Percentiles rank a stretch among this genome's conserved stretches.
Conservation (phyloP, 2,888 invertebrate genomes). For the Invenusta paracnida region DNA sequence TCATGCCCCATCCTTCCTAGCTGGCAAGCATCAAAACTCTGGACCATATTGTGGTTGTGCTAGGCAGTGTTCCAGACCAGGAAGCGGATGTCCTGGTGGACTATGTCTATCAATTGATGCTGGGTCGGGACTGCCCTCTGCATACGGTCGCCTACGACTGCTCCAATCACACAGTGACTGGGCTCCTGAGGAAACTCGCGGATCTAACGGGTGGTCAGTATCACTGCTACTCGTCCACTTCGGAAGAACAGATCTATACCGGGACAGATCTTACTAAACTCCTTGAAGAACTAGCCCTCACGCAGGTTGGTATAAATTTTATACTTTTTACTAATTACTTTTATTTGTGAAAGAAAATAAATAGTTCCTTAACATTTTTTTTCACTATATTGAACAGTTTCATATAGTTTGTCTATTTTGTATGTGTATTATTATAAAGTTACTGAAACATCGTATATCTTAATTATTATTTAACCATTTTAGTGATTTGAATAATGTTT, state of each 20-base stretch:
- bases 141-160: slow-evolving; percentile 60
- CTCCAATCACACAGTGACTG: slow-evolving; percentile 48
- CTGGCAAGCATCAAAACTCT: slow-evolving; percentile 13
- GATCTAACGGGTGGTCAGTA: slow-evolving; percentile 56
- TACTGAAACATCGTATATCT: no score
- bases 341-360: no score
- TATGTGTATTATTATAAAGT: no score
- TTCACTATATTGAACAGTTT: no score
- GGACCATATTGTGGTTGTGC: slow-evolving; percentile 39
- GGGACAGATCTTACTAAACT: slow-evolving; percentile 59
- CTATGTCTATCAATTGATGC: slow-evolving; percentile 56
- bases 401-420: no score
- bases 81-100: slow-evolving; percentile 56
- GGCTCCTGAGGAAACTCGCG: slow-evolving; percentile 54
- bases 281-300: slow-evolving; percentile 56
- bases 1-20: neutral
- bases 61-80: slow-evolving; percentile 54
- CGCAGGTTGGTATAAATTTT: slow-evolving; percentile 48
- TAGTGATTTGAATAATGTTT: no score
- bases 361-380: no score
- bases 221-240: slow-evolving; percentile 58
- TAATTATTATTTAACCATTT: no score
- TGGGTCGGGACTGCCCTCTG: slow-evolving; percentile 53
- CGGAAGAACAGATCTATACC: slow-evolving; percentile 60
- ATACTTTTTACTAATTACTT: no score